Evolutionary conservation across 2,888 invertebrate genomes (phyloP).

Genomic region (Autographa gamma): DNA sequence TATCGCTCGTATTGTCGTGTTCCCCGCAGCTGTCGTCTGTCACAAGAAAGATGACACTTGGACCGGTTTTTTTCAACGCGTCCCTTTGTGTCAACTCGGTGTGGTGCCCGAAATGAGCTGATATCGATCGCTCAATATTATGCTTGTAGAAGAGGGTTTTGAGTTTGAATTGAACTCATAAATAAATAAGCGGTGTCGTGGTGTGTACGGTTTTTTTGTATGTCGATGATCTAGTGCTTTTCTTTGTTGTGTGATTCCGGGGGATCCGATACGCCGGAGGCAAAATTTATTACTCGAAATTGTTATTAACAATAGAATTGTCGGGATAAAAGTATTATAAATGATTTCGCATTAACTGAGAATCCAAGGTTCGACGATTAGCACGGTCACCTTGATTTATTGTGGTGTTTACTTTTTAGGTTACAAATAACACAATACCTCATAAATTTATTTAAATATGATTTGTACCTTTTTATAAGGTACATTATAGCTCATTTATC

Average conservation of each 20-base stretch:
- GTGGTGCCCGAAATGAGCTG: constrained; percentile 82
- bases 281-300: constrained; percentile 72
- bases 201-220: constrained; percentile 80
- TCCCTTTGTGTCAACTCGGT: constrained; percentile 79
- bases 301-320: constrained; percentile 65
- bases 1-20: constrained; percentile 79
- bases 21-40: constrained; percentile 86
- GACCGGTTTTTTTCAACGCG: constrained; percentile 81
- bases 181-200: constrained; percentile 87
- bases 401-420: constrained; percentile 45
- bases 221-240: constrained; percentile 79
- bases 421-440: constrained; percentile 41
- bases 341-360: constrained; percentile 61
- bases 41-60: constrained; percentile 84
- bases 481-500: constrained; percentile 35
- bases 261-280: constrained; percentile 75
- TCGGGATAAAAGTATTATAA: constrained; percentile 64
- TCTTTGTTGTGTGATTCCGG: constrained; percentile 78
- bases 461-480: constrained; percentile 39
- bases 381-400: constrained; percentile 61
- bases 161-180: constrained; percentile 85
- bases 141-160: constrained; percentile 78
- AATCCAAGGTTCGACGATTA: constrained; percentile 66
- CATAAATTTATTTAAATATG: constrained; percentile 44
- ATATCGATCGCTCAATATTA: constrained; percentile 87